Conservation (phyloP, 1,140 invertebrate species). For the Tenebrio molitor region DNA sequence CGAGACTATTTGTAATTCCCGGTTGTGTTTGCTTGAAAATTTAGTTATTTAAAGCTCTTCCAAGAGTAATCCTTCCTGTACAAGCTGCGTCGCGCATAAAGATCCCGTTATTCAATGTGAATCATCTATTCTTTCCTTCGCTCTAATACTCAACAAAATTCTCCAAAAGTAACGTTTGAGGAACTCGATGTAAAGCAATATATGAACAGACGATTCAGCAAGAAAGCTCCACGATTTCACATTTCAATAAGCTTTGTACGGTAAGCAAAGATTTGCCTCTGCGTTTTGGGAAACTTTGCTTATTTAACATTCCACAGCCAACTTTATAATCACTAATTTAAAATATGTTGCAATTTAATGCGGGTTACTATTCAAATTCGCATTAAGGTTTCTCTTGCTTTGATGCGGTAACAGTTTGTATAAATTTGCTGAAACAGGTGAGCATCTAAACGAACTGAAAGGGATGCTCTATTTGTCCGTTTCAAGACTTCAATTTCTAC, state of each 20-base stretch:
- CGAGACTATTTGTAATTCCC: too few species aligned
- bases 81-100: too few species aligned
- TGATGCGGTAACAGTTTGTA: neutral
- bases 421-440: too few species aligned
- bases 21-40: too few species aligned
- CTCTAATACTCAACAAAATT: neutral
- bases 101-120: neutral
- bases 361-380: neutral
- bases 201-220: slow-evolving; percentile 13
- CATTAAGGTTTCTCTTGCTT: neutral
- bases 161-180: neutral
- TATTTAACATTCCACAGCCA: slow-evolving; percentile 4
- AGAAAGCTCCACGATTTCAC: slow-evolving; percentile 10
- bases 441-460: too few species aligned
- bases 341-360: slow-evolving; percentile 6
- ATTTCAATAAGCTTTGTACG: slow-evolving; percentile 22
- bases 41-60: too few species aligned
- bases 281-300: slow-evolving; percentile 4
- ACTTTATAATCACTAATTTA: slow-evolving; percentile 28
- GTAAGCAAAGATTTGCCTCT: slow-evolving; percentile 1
- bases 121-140: neutral
- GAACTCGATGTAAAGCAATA: slow-evolving; percentile 7
- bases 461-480: too few species aligned
- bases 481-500: too few species aligned
- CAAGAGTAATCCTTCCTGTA: too few species aligned